Conservation (phyloP, 2,113 vertebrate genomes). For the Ailurus styani region DNA sequence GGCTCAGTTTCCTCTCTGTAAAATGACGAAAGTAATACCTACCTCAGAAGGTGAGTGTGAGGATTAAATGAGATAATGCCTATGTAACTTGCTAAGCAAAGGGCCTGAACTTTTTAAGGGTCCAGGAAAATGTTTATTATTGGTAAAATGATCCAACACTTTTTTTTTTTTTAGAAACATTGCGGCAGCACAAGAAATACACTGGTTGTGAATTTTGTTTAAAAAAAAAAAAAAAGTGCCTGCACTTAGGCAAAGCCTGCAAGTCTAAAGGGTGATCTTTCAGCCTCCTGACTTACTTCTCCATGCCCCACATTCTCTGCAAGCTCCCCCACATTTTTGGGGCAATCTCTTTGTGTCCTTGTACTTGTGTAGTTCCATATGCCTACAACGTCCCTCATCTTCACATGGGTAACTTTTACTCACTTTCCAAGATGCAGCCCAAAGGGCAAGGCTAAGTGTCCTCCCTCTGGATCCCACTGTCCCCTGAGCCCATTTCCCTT, state of each 20-base stretch:
- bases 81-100: background rate
- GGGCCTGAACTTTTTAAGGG: background rate
- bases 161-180: background rate
- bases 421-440: background rate
- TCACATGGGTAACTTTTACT: background rate
- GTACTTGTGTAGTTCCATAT: background rate
- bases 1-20: background rate
- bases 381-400: background rate
- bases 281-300: background rate
- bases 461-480: background rate
- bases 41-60: background rate
- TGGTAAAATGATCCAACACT: background rate
- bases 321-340: background rate
- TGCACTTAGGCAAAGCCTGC: too few species aligned
- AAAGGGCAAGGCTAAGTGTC: background rate
- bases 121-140: background rate
- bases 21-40: background rate
- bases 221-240: too few species aligned
- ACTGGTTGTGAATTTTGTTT: background rate
- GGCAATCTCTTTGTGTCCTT: background rate
- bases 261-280: background rate
- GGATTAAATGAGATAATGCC: background rate
- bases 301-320: fast-evolving
- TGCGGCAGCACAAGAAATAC: background rate
- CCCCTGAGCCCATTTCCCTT: background rate